Percentiles rank a stretch among this genome's conserved stretches.
Conservation (phyloP, 1,140 invertebrate genomes). For the Wiebesia pumilae region DNA sequence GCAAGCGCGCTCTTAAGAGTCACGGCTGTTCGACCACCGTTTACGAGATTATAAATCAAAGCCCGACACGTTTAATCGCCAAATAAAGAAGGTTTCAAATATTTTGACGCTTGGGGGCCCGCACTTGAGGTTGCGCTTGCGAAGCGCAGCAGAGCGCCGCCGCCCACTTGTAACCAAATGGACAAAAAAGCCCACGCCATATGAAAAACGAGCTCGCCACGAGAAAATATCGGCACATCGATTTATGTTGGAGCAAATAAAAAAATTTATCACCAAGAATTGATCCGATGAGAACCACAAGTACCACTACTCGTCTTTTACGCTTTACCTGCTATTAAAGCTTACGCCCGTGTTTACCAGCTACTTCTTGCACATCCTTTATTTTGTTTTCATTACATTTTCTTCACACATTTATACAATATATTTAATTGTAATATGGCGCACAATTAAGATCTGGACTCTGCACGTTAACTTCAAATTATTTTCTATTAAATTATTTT, state of each 20-base stretch:
- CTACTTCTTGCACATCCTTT: background rate
- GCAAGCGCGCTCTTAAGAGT: conserved; percentile 13
- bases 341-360: background rate
- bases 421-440: no score
- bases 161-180: conserved; percentile 3
- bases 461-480: no score
- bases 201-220: background rate
- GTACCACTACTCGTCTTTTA: background rate
- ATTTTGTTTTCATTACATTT: background rate
- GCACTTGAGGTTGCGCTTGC: background rate
- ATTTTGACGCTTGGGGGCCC: conserved; percentile 46
- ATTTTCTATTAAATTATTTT: no score
- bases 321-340: background rate
- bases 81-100: conserved; percentile 62
- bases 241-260: background rate
- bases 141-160: background rate
- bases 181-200: background rate
- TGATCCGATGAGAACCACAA: background rate
- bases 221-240: background rate
- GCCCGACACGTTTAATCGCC: conserved; percentile 59
- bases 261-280: background rate
- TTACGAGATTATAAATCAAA: conserved; percentile 67
- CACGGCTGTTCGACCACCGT: conserved; percentile 55
- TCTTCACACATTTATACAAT: background rate
- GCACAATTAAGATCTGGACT: no score